Evolutionary conservation across 2,888 invertebrate genomes (phyloP), one percentile per base, ranked within the genome.

Genomic region (Acleris laterana): DNA sequence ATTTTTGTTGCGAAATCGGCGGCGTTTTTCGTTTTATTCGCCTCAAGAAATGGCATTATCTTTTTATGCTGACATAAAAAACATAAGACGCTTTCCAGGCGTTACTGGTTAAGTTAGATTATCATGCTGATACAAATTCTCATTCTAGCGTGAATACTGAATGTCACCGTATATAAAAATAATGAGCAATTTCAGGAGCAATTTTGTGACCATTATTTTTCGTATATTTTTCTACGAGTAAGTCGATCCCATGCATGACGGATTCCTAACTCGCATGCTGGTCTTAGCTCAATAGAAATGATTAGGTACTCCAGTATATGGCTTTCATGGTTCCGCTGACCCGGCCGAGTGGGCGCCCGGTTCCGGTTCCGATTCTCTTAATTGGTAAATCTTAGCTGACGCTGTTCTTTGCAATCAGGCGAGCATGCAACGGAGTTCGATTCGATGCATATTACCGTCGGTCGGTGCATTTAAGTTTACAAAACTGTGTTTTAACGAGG

Each of bases 351-450:
- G 79, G 76, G 85, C 88, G 74, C 81, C 77, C 73, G 84, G 88
- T 89, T 88, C 85, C 88, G 87, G 84, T 82, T 72, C 83, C 83
- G 89, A 87, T 86, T 87, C 84, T 72, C 85, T 85, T 92, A 92
- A 92, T 91, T 91, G 90, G 85, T 86, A 87, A 89, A 86, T 91
- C 90, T 92, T 91, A 89, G 90, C 90, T 89, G 90, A 89, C 86
- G 78, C 75, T 62, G 90, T 91, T 84, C 85, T 89, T 90, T 87
- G 87, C 87, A 90, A 90, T 91, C 89, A 87, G 83, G 76, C 79
- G 74, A 69, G 74, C 73, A 84, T 84, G 86, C 85, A 84, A 76
- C 74, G 48, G 75, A 72, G 77, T 79, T 80, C 77, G 68, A 83
- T 82, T 87, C 81, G 83, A 83, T 85, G 81, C 81, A 82, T 73